A percentile compares a stretch with the other conserved stretches of the same genome.
These are phyloP conservation scores for Lateolabrax maculatus DNA, from an alignment of 2,797 vertebrate genomes.

Conservation along the genomic window DNA sequence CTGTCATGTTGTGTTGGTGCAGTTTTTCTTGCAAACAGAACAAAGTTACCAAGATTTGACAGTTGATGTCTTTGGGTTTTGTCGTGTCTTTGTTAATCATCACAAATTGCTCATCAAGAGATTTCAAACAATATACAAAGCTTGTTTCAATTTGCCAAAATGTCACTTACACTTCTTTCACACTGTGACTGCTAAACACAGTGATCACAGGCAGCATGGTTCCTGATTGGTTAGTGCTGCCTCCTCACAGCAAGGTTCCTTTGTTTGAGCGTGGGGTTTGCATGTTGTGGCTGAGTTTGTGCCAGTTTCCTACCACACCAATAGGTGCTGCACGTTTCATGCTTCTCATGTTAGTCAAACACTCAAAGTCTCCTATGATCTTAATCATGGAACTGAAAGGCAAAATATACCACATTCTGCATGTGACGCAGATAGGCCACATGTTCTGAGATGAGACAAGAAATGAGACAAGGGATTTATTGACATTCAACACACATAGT, in stretches of 20 bases:
- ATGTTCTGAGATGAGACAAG: not conserved
- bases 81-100: not conserved
- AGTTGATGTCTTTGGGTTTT: not conserved
- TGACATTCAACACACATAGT: not conserved
- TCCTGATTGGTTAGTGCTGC: slow-evolving; percentile 26
- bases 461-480: slow-evolving; percentile 4
- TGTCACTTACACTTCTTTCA: slow-evolving; percentile 16
- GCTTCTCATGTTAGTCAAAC: slow-evolving; percentile 16
- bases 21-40: not conserved
- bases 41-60: not conserved
- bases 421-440: slow-evolving; percentile 9
- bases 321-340: slow-evolving; percentile 24
- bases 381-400: slow-evolving; percentile 4
- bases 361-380: slow-evolving; percentile 10
- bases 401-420: slow-evolving; percentile 8
- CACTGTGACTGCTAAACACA: slow-evolving; percentile 16
- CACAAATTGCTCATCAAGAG: not conserved
- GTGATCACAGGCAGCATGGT: slow-evolving; percentile 36
- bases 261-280: slow-evolving; percentile 34
- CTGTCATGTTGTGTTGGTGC: not conserved
- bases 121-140: slow-evolving; percentile 8
- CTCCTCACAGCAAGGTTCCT: slow-evolving; percentile 38
- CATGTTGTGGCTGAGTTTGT: slow-evolving; percentile 29
- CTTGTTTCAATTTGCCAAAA: slow-evolving; percentile 7
- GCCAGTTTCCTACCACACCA: slow-evolving; percentile 37